phyloP scores from a whole-genome alignment of 2,113 vertebrate genomes.

The Promerops cafer region DNA sequence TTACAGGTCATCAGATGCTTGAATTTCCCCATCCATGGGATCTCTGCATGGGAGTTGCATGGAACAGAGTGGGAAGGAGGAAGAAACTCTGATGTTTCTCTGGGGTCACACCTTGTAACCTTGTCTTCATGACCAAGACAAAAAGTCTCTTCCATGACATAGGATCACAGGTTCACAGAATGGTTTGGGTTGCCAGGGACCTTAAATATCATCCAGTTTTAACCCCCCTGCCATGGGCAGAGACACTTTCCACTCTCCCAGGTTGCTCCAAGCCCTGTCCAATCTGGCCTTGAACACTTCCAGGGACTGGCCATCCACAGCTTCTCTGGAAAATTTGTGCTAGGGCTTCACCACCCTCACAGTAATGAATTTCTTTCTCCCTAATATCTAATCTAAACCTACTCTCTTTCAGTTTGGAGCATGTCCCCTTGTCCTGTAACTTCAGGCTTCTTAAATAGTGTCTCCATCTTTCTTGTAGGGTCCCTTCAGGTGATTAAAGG shows the following conservation, averaged over 20 bases:
- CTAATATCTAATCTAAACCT: not conserved
- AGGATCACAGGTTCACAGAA: not conserved
- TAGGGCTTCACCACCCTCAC: not conserved
- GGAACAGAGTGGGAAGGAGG: not conserved
- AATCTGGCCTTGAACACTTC: fast-evolving
- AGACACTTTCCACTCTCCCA: not conserved
- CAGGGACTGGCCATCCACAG: fast-evolving
- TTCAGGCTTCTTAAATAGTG: not conserved
- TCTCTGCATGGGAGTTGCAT: not conserved
- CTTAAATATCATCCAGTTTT: too few relatives aligned
- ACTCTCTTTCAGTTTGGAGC: not conserved
- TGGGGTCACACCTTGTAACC: not conserved
- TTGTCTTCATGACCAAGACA: not conserved
- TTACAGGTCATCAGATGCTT: not conserved
- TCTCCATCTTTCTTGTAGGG: not conserved
- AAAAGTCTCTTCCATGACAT: not conserved
- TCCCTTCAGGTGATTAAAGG: not conserved
- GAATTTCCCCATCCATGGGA: not conserved
- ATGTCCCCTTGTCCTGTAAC: not conserved
- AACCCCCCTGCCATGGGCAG: fast-evolving
- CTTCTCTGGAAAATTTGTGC: not conserved
- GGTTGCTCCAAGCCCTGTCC: not conserved
- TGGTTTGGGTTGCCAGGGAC: not conserved
- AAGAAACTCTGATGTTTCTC: not conserved
- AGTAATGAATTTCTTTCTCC: not conserved